These are phyloP conservation scores for Zaprionus obscuricornis DNA, from an alignment of 2,888 invertebrate species.

Conservation along the genomic window DNA sequence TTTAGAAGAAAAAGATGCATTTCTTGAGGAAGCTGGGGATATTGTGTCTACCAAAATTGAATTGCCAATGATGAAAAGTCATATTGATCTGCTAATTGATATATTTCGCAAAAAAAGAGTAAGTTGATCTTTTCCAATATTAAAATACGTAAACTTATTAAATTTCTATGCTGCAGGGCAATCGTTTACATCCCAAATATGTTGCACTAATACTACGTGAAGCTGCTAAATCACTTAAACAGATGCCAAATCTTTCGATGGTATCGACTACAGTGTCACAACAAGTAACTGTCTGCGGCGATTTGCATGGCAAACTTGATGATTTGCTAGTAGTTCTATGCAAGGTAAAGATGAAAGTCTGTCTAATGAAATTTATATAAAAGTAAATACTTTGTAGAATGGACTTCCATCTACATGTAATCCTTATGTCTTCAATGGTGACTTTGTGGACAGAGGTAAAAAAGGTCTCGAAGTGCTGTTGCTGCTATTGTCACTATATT, in stretches of 20 bases:
- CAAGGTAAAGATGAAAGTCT: no score
- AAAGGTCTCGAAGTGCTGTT: conserved; percentile 94
- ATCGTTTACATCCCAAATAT: conserved; percentile 93
- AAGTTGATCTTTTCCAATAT: no score
- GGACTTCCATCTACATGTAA: conserved; percentile 96
- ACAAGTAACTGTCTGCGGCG: conserved; percentile 96
- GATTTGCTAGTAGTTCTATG: conserved; percentile 96
- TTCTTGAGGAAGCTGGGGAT: conserved; percentile 87
- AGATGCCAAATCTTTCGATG: conserved; percentile 92
- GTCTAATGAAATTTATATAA: no score
- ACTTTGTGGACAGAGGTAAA: conserved; percentile 96
- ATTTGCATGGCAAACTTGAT: conserved; percentile 96
- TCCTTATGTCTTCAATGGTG: conserved; percentile 97
- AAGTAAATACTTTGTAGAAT: no score
- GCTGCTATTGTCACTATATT: conserved; percentile 89
- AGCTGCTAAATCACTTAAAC: conserved; percentile 89
- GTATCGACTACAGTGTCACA: conserved; percentile 94
- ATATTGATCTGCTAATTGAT: conserved; percentile 92
- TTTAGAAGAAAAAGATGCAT: conserved; percentile 43
- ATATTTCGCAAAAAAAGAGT: conserved; percentile 94
- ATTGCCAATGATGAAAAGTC: conserved; percentile 91
- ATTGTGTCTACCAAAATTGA: conserved; percentile 89
- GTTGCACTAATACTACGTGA: conserved; percentile 93
- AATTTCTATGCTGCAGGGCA: no score
- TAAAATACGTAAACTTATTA: no score